These are phyloP conservation scores for Caenorhabditis sp. DNA, from an alignment of 2,888 invertebrate genomes.

Conservation along the genomic window DNA sequence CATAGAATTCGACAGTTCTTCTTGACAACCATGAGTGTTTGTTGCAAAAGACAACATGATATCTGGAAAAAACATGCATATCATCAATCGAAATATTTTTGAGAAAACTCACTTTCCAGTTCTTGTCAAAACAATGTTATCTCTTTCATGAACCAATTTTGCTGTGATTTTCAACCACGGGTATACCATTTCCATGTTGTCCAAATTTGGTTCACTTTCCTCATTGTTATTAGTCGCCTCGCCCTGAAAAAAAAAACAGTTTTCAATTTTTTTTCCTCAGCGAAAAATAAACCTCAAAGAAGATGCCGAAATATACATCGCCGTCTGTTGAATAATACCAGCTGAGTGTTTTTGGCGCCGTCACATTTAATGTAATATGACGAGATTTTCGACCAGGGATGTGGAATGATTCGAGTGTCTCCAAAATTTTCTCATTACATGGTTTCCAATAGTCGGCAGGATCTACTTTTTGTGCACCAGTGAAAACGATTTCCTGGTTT, in stretches of 20 bases:
- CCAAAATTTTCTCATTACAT: constrained; percentile 45
- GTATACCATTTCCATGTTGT: constrained; percentile 66
- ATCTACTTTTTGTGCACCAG: constrained; percentile 57
- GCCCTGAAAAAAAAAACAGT: constrained; percentile 11
- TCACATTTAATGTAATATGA: constrained; percentile 57
- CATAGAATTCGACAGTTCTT: constrained; percentile 49
- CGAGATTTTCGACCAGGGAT: constrained; percentile 61
- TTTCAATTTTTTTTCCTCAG: too few relatives aligned
- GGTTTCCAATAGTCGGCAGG: constrained; percentile 62
- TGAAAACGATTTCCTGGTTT: constrained; percentile 60
- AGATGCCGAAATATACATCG: constrained; percentile 68
- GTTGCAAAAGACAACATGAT: constrained; percentile 66
- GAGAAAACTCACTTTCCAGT: constrained; percentile 50
- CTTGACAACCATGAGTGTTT: constrained; percentile 63
- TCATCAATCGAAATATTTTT: background rate
- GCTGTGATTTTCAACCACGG: constrained; percentile 67
- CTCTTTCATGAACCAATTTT: constrained; percentile 68
- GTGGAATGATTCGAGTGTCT: constrained; percentile 60
- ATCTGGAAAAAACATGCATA: constrained; percentile 30
- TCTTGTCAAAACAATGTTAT: constrained; percentile 45
- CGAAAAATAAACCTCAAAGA: constrained; percentile 49
- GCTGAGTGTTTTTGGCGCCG: constrained; percentile 45
- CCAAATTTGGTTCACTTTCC: constrained; percentile 51
- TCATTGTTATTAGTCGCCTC: constrained; percentile 37
- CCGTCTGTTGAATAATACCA: constrained; percentile 70